phyloP scores from a whole-genome alignment of 1,140 invertebrate genomes.

The Portunus trituberculatus region DNA sequence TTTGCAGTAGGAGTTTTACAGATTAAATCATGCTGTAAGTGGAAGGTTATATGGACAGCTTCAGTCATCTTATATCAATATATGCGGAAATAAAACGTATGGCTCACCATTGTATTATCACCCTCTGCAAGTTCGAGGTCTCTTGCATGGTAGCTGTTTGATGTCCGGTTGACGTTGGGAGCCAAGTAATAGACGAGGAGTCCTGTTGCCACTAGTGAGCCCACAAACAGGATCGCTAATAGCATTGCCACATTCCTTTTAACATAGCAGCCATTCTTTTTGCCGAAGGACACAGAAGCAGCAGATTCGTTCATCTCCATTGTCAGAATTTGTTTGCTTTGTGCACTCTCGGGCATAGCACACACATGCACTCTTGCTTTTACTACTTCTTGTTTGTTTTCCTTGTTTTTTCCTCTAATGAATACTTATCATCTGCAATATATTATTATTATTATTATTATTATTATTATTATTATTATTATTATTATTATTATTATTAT shows the following conservation, averaged over 20 bases:
- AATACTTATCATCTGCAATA: too few relatives aligned
- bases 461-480: too few relatives aligned
- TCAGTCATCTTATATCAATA: too few relatives aligned
- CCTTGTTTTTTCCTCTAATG: too few relatives aligned
- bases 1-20: too few relatives aligned
- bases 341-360: not conserved
- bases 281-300: conserved; percentile 69
- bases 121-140: not conserved
- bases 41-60: too few relatives aligned
- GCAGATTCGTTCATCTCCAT: conserved; percentile 64
- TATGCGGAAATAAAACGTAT: too few relatives aligned
- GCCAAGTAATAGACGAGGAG: conserved; percentile 87
- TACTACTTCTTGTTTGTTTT: too few relatives aligned
- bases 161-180: conserved; percentile 78
- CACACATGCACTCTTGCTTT: not conserved
- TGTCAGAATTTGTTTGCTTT: conserved; percentile 49
- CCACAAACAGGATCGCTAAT: conserved; percentile 82
- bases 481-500: too few relatives aligned
- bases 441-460: too few relatives aligned
- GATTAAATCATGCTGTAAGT: too few relatives aligned
- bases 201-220: conserved; percentile 84
- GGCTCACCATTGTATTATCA: not conserved
- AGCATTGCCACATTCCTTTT: conserved; percentile 74
- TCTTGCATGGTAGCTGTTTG: not conserved
- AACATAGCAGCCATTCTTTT: conserved; percentile 57